These are phyloP conservation scores for Venustaconcha ellipsiformis DNA, from an alignment of 1,140 invertebrate species.

Conservation along the genomic window DNA sequence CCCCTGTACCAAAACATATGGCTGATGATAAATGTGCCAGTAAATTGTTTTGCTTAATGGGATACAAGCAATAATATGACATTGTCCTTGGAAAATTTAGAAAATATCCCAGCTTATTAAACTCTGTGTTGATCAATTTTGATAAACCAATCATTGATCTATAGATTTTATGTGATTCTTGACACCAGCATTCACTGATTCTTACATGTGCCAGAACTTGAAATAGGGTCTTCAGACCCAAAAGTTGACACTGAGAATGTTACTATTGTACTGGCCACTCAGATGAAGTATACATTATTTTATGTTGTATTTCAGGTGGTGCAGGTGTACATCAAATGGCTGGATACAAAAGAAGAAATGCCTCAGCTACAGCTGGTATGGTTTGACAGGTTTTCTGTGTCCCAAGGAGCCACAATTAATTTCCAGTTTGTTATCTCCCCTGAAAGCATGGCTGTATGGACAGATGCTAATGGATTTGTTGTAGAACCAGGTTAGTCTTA, in stretches of 20 bases:
- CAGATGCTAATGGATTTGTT: conserved; percentile 35
- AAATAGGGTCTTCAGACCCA: not conserved
- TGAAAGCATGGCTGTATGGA: conserved; percentile 41
- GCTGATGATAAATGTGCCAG: no score
- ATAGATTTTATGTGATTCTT: not conserved
- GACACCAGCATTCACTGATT: not conserved
- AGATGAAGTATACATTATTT: not conserved
- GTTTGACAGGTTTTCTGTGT: conserved; percentile 33
- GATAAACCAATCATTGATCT: not conserved
- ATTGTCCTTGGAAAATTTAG: no score
- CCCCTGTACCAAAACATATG: no score
- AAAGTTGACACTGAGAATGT: not conserved
- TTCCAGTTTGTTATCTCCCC: conserved; percentile 19
- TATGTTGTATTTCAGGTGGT: conserved; percentile 41
- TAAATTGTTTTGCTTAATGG: no score
- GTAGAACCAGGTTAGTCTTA: conserved; percentile 34
- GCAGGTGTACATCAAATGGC: conserved; percentile 53
- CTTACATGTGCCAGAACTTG: not conserved
- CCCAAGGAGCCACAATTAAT: not conserved
- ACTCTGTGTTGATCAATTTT: no score
- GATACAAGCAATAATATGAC: no score
- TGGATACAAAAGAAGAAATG: conserved; percentile 34
- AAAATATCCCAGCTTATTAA: no score
- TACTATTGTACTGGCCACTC: not conserved
- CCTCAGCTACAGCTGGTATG: conserved; percentile 49